These are phyloP conservation scores for Chaetura pelagica DNA, from an alignment of 2,113 vertebrate genomes.

Conservation along the genomic window DNA sequence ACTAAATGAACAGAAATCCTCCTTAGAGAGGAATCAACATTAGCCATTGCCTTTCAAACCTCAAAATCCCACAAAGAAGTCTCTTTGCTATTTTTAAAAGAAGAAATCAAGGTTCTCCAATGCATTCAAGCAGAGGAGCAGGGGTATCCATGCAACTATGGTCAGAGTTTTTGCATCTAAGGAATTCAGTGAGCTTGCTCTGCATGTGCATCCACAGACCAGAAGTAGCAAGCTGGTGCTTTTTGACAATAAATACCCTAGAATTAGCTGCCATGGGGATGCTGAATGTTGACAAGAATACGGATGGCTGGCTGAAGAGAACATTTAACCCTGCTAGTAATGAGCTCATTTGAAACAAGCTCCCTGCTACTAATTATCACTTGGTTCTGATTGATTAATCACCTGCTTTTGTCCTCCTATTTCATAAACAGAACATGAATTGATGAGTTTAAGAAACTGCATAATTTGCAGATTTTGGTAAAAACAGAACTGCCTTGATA, in stretches of 20 bases:
- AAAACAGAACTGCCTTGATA: neutral
- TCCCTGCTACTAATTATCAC: conserved; percentile 50
- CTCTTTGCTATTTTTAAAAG: neutral
- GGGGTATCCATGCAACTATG: neutral
- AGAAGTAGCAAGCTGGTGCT: neutral
- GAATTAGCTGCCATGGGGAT: neutral
- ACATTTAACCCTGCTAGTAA: conserved; percentile 52
- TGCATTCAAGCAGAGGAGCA: neutral
- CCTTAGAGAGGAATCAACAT: neutral
- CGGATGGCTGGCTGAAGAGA: neutral
- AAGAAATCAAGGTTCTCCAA: neutral
- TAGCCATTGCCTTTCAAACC: neutral
- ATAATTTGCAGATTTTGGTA: neutral
- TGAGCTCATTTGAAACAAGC: conserved; percentile 50
- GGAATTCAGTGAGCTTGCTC: neutral
- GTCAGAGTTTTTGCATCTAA: neutral
- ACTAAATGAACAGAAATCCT: neutral
- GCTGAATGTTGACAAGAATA: conserved; percentile 32
- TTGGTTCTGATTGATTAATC: conserved; percentile 52
- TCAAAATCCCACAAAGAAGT: neutral
- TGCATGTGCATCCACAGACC: neutral
- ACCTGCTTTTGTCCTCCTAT: conserved; percentile 11
- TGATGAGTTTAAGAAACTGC: neutral
- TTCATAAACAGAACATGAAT: conserved; percentile 53
- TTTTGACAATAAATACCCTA: neutral